Conservation (phyloP, 2,888 invertebrate genomes). For the Cylindroiulus punctatus region DNA sequence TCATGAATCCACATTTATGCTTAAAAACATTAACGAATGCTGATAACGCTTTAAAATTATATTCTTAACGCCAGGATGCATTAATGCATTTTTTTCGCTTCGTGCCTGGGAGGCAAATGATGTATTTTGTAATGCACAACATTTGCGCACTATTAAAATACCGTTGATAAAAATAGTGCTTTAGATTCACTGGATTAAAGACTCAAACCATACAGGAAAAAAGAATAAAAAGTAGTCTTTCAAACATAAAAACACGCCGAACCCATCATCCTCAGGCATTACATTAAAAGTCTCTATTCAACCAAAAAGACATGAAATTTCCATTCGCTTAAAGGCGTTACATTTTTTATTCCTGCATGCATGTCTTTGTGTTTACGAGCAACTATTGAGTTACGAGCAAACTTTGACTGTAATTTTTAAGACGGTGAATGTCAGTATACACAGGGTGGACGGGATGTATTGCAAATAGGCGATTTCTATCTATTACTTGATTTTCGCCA, state of each 20-base stretch:
- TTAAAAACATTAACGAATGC: neutral
- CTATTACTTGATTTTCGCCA: too few relatives aligned
- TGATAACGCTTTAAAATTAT: conserved; percentile 35
- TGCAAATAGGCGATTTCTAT: too few relatives aligned
- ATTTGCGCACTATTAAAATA: conserved; percentile 1
- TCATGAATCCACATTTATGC: conserved; percentile 3
- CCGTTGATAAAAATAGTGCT: neutral
- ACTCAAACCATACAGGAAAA: neutral
- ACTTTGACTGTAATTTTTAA: too few relatives aligned
- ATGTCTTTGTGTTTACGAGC: neutral
- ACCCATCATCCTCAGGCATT: neutral
- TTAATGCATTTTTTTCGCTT: conserved; percentile 9
- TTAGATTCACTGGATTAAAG: conserved; percentile 30
- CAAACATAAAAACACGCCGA: neutral
- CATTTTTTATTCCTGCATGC: neutral
- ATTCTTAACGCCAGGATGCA: conserved; percentile 9
- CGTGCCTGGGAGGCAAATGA: neutral
- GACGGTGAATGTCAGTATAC: too few relatives aligned
- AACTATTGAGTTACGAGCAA: neutral
- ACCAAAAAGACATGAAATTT: conserved; percentile 20
- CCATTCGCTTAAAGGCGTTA: neutral
- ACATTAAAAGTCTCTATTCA: neutral
- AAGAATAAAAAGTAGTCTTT: neutral
- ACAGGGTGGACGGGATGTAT: too few relatives aligned
- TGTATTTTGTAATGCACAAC: neutral